phyloP scores from a whole-genome alignment of 2,113 vertebrate genomes.

The Hydrolagus affinis region DNA sequence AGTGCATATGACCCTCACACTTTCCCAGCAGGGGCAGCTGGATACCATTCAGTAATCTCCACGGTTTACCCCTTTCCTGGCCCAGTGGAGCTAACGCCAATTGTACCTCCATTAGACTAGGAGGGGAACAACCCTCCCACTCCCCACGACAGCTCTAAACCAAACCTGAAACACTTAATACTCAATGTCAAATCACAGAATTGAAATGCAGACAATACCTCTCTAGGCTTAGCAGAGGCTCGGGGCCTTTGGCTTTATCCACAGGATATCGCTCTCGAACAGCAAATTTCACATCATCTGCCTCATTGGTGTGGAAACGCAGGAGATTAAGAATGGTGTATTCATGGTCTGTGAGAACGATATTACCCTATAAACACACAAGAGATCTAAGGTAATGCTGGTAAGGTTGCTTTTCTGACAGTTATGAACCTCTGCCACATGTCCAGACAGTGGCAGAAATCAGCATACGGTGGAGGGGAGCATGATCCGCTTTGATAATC shows the following conservation, averaged over 20 bases:
- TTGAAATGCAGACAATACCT: slow-evolving; percentile 48
- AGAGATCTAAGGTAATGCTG: background rate
- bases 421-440: too few species aligned
- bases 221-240: slow-evolving; percentile 68
- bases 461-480: too few species aligned
- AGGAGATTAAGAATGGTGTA: slow-evolving; percentile 87
- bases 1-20: too few species aligned
- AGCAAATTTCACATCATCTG: slow-evolving; percentile 83
- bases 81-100: background rate
- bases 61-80: background rate
- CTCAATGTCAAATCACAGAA: background rate
- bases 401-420: too few species aligned
- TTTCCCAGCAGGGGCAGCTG: too few species aligned
- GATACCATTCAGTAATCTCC: background rate
- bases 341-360: slow-evolving; percentile 82
- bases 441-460: too few species aligned
- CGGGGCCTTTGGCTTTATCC: slow-evolving; percentile 62
- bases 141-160: background rate
- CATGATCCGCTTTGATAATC: too few species aligned
- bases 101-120: slow-evolving; percentile 28
- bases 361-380: slow-evolving; percentile 68
- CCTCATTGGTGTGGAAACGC: slow-evolving; percentile 78
- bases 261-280: slow-evolving; percentile 85
- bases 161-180: background rate
- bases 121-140: too few species aligned